These are phyloP conservation scores for Slavum lentiscoides DNA, from an alignment of 2,888 invertebrate species.

Conservation along the genomic window DNA sequence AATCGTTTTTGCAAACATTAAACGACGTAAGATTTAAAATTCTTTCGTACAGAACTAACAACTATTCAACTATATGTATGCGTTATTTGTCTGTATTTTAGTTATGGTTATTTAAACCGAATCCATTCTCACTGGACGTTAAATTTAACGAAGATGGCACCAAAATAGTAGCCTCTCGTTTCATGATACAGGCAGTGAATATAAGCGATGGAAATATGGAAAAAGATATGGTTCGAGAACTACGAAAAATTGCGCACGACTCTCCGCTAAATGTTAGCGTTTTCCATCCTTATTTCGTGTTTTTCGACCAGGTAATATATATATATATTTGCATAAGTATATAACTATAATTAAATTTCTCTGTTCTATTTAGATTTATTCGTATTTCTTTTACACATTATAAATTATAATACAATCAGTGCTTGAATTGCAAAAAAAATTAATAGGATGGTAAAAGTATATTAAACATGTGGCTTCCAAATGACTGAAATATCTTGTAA, in stretches of 20 bases:
- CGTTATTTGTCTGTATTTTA: conserved; percentile 59
- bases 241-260: conserved; percentile 74
- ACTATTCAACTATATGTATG: neutral
- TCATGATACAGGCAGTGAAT: conserved; percentile 84
- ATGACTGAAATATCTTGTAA: too few relatives aligned
- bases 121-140: conserved; percentile 81
- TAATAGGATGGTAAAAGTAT: too few relatives aligned
- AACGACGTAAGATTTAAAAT: conserved; percentile 66
- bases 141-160: conserved; percentile 76
- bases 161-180: conserved; percentile 79
- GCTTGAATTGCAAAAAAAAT: too few relatives aligned
- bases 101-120: conserved; percentile 78
- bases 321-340: too few relatives aligned
- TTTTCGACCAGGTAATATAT: conserved; percentile 78
- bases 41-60: neutral
- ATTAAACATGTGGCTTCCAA: too few relatives aligned
- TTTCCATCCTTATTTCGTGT: conserved; percentile 94
- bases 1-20: conserved; percentile 73
- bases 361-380: too few relatives aligned
- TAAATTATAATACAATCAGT: too few relatives aligned
- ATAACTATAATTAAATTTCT: too few relatives aligned
- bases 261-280: conserved; percentile 85
- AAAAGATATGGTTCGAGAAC: conserved; percentile 84
- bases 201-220: conserved; percentile 88
- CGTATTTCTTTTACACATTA: too few relatives aligned